Conservation (phyloP, 2,888 invertebrate species). For the Tanytarsus gracilentus region DNA sequence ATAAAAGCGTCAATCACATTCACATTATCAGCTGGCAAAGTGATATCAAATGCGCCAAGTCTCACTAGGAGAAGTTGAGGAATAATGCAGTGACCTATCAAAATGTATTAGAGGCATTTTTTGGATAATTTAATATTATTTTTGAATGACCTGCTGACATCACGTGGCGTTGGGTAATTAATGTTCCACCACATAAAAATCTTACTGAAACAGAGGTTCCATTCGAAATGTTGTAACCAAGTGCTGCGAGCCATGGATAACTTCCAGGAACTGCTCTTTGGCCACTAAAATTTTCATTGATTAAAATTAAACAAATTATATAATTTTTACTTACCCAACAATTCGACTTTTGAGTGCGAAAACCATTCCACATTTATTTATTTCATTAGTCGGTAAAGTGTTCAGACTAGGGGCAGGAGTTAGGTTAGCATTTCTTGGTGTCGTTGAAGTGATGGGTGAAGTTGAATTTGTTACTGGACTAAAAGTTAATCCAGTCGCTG, state of each 20-base stretch:
- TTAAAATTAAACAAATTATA: conserved; percentile 41
- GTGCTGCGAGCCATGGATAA: conserved; percentile 79
- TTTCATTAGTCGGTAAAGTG: conserved; percentile 27
- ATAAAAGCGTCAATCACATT: conserved; percentile 55
- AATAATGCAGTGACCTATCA: conserved; percentile 4
- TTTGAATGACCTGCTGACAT: conserved; percentile 71
- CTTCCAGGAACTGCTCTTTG: neutral
- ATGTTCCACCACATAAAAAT: conserved; percentile 67
- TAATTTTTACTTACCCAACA: conserved; percentile 47
- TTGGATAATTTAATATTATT: neutral
- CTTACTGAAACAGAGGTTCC: conserved; percentile 42
- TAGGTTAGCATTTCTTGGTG: neutral
- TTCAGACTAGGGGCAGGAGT: neutral
- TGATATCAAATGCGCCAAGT: conserved; percentile 68
- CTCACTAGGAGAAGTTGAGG: conserved; percentile 44
- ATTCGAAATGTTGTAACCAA: conserved; percentile 49
- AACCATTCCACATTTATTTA: conserved; percentile 47
- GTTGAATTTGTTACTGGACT: neutral
- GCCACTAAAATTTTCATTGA: neutral
- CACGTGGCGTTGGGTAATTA: conserved; percentile 57
- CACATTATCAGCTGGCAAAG: conserved; percentile 51
- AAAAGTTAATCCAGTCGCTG: neutral
- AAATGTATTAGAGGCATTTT: neutral
- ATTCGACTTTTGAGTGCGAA: conserved; percentile 45
- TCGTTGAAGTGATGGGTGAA: neutral